These are phyloP conservation scores for Acrossocheilus fasciatus DNA, from an alignment of 2,797 vertebrate species.

Conservation along the genomic window DNA sequence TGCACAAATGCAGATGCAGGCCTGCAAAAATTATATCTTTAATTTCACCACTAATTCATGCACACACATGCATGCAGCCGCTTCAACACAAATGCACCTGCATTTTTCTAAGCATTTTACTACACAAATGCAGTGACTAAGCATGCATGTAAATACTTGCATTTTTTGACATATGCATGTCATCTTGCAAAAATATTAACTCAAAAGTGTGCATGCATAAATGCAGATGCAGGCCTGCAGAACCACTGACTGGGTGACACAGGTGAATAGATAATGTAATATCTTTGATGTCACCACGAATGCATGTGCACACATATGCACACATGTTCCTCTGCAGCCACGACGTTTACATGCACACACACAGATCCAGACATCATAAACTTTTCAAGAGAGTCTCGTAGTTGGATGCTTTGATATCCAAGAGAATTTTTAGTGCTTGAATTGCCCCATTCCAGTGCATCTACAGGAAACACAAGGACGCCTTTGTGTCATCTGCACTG, in stretches of 20 bases:
- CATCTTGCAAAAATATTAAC: neutral
- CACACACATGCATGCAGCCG: neutral
- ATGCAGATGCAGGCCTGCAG: neutral
- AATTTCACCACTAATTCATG: neutral
- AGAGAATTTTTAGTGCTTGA: slow-evolving; percentile 11
- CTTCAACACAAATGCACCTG: neutral
- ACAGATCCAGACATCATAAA: no score
- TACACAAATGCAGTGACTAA: neutral
- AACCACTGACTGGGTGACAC: neutral
- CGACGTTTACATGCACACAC: neutral
- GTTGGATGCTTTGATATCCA: slow-evolving; percentile 1
- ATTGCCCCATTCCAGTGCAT: slow-evolving; percentile 43
- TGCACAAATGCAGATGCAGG: neutral
- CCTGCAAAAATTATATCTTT: neutral
- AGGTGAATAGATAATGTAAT: neutral
- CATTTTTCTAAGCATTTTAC: neutral
- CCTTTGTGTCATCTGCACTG: slow-evolving; percentile 76
- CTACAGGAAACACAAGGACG: slow-evolving; percentile 74
- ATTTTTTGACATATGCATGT: neutral
- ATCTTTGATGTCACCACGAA: neutral
- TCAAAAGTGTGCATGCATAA: neutral
- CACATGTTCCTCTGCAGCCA: no score
- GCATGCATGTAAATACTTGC: neutral
- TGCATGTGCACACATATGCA: slow-evolving; percentile 24
- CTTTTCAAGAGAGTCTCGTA: neutral